Percentiles rank a stretch among this genome's conserved stretches.
Conservation (phyloP, 2,797 vertebrate genomes). For the Eulemur mongoz region DNA sequence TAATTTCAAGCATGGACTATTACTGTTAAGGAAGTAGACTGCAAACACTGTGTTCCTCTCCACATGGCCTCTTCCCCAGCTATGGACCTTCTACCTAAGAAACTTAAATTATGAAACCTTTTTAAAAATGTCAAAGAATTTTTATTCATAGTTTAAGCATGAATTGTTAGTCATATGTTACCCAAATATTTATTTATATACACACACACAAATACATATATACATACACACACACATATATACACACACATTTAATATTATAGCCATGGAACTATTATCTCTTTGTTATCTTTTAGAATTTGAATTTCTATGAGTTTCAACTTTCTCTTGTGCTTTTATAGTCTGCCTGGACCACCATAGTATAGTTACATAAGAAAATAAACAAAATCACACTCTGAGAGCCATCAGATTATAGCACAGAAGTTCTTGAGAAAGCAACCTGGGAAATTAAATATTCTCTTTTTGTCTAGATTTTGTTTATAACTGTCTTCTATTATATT, state of each 20-base stretch:
- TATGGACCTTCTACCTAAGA: background rate
- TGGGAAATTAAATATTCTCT: slow-evolving; percentile 5
- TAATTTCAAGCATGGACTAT: background rate
- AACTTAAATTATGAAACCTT: background rate
- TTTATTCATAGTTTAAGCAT: background rate
- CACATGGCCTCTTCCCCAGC: background rate
- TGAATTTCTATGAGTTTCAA: background rate
- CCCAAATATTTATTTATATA: background rate
- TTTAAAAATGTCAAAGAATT: background rate
- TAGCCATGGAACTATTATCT: background rate
- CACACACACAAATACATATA: too few relatives aligned
- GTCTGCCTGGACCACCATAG: background rate
- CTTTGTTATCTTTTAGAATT: background rate
- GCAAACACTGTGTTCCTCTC: background rate
- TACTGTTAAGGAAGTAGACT: background rate
- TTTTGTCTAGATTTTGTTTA: background rate
- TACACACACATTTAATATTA: background rate
- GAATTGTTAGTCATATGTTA: background rate
- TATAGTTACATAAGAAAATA: background rate
- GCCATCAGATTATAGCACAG: background rate
- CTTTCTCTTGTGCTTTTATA: background rate
- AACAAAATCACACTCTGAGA: background rate
- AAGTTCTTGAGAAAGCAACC: background rate
- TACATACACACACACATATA: too few relatives aligned
- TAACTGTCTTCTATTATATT: background rate